A percentile compares a stretch with the other conserved stretches of the same genome.
Evolutionary conservation across 1,140 invertebrate genomes (phyloP).

Genomic region (Panagrolaimus sp.): DNA sequence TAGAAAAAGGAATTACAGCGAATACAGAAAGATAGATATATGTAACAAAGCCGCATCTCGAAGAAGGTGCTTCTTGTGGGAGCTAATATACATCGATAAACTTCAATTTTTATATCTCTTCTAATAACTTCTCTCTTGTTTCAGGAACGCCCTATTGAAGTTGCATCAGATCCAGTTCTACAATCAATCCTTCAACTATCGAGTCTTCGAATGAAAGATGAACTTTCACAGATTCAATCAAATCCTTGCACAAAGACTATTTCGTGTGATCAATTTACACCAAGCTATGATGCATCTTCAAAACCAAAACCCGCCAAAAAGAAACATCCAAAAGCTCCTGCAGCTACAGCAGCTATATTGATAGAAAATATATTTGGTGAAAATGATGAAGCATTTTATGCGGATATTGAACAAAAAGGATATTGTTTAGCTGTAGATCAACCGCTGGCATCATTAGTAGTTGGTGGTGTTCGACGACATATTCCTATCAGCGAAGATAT

Average conservation of each 20-base stretch:
- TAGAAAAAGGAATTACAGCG: no score
- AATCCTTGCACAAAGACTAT: not conserved
- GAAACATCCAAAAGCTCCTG: not conserved
- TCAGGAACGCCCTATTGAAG: slow-evolving; percentile 28
- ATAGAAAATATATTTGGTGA: slow-evolving; percentile 1
- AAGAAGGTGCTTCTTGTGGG: no score
- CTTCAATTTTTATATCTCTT: slow-evolving; percentile 12
- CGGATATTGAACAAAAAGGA: slow-evolving; percentile 16
- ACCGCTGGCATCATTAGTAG: slow-evolving; percentile 18
- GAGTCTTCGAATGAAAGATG: not conserved
- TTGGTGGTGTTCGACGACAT: slow-evolving; percentile 5
- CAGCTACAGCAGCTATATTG: no score
- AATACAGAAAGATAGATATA: no score
- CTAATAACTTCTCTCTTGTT: slow-evolving; percentile 5
- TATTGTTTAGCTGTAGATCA: slow-evolving; percentile 17
- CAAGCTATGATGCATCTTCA: not conserved
- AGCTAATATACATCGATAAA: no score
- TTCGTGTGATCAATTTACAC: not conserved
- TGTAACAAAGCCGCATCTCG: no score
- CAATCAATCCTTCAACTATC: slow-evolving; percentile 29
- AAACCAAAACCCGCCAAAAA: not conserved
- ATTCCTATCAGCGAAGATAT: not conserved
- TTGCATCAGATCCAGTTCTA: slow-evolving; percentile 31
- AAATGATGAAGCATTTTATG: slow-evolving; percentile 12
- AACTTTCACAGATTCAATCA: not conserved